Evolutionary conservation across 2,888 invertebrate genomes (phyloP), one percentile per base, ranked within the genome.

Genomic region (Pseudococcus jackbeardsleyi): DNA sequence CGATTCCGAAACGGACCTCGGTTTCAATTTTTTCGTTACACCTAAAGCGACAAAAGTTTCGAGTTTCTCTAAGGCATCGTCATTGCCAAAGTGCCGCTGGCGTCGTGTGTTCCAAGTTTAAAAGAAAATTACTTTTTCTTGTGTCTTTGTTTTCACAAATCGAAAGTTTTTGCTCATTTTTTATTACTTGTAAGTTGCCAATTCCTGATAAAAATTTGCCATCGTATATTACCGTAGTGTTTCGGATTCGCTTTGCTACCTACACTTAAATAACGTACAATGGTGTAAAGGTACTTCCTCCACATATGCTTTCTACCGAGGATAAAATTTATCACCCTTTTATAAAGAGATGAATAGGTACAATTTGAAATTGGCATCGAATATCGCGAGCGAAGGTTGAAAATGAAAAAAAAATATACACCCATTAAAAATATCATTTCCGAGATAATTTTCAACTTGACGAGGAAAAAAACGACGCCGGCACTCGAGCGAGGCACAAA

Each of bases 121-220:
- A 19, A 59, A 59, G 59, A 59, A 59, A 59, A 59, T 59, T 72
- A 72, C 68, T 72, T 72, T 72, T 72, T 33, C 33, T 72, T 72
- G 5, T 59, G 59, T 59, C 59, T 59, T 19, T 59, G 7, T 26
- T 72, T 72, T 1, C 15, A 72, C 68, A 72, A 72, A 72, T 72
- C 68, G 12, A 72, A 72, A 72, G 59, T 12, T 59, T 72, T 72
- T 72, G 26, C 68, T 26, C 68, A 72, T 72, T 72, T 72, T 72
- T 22, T 72, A 72, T 72, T 72, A 72, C 68, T 72, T 26, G 33
- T 72, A 72, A 33, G 68, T 72, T 72, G 68, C 68, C 68, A 72
- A 72, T 72, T 72, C 11, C 33, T 72, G 68, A 72, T 72, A 33
- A 72, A 72, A 72, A 72, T 26, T 26, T n/a, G 26, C 68, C 64